phyloP scores from a whole-genome alignment of 2,113 vertebrate species.

The Myotis lucifugus region DNA sequence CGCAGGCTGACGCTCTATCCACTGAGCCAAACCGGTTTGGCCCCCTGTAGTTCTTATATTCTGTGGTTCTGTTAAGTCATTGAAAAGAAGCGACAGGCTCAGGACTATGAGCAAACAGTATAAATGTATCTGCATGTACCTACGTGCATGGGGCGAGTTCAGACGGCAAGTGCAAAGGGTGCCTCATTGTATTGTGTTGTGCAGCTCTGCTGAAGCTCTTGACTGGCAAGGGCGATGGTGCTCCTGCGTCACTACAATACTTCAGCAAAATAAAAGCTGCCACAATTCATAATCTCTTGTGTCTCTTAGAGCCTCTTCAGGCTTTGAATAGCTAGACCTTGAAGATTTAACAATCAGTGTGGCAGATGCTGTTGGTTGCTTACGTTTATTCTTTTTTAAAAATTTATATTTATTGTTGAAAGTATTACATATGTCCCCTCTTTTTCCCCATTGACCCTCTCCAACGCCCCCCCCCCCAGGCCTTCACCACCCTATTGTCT shows the following conservation, averaged over 20 bases:
- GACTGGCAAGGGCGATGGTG: conserved; percentile 5
- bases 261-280: conserved; percentile 36
- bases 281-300: background rate
- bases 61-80: conserved; percentile 28
- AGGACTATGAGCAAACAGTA: conserved; percentile 54
- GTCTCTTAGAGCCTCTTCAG: conserved; percentile 13
- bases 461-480: too few relatives aligned
- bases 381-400: background rate
- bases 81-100: conserved; percentile 29
- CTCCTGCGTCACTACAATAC: background rate
- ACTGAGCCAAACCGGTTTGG: too few relatives aligned
- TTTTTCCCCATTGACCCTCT: too few relatives aligned
- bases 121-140: conserved; percentile 37
- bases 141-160: background rate
- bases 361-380: background rate
- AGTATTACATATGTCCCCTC: too few relatives aligned
- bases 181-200: conserved; percentile 20
- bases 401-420: too few relatives aligned
- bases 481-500: too few relatives aligned
- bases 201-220: background rate
- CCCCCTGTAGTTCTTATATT: conserved; percentile 14
- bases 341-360: conserved; percentile 23
- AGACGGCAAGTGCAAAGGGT: conserved; percentile 48
- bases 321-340: conserved; percentile 39
- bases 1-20: too few relatives aligned